Evolutionary conservation across 1,140 invertebrate species (phyloP).

Genomic region (Conopomorpha cramerella): DNA sequence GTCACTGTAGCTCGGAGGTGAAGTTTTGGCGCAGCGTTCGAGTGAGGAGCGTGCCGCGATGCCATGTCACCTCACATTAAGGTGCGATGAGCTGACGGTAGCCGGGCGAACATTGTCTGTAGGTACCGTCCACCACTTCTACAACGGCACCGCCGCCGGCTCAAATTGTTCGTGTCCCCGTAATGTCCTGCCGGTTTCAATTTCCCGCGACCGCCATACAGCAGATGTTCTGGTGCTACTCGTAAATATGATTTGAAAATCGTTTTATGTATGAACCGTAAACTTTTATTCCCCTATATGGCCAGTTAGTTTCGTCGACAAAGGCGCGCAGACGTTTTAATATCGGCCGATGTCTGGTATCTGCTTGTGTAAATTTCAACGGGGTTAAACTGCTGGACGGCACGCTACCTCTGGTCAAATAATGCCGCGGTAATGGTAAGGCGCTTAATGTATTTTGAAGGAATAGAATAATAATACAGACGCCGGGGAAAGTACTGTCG

Average conservation of each 20-base stretch:
- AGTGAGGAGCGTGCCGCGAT: too few species aligned
- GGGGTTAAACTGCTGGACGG: slow-evolving; percentile 27
- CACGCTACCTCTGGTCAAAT: slow-evolving; percentile 52
- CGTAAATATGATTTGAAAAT: slow-evolving; percentile 59
- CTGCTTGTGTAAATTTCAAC: slow-evolving; percentile 43
- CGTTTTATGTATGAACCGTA: slow-evolving; percentile 56
- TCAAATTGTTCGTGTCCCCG: slow-evolving; percentile 54
- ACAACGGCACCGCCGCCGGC: slow-evolving; percentile 40
- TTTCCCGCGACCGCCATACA: slow-evolving; percentile 49
- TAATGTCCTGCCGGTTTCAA: slow-evolving; percentile 55
- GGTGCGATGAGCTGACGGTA: too few species aligned
- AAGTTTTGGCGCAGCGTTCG: too few species aligned
- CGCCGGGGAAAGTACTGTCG: too few species aligned
- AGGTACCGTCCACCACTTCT: slow-evolving; percentile 36
- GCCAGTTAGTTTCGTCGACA: slow-evolving; percentile 42
- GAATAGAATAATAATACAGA: slow-evolving; percentile 38
- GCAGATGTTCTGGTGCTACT: slow-evolving; percentile 46
- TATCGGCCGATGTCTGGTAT: slow-evolving; percentile 26
- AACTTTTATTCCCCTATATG: slow-evolving; percentile 52
- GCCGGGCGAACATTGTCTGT: too few species aligned
- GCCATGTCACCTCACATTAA: too few species aligned
- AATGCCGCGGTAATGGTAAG: slow-evolving; percentile 44
- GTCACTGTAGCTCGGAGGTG: too few species aligned
- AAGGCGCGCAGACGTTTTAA: slow-evolving; percentile 48
- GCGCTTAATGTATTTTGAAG: slow-evolving; percentile 52